Base-by-base conservation (phyloP, 2,113 vertebrate genomes). In the Labrus mixtus region DNA sequence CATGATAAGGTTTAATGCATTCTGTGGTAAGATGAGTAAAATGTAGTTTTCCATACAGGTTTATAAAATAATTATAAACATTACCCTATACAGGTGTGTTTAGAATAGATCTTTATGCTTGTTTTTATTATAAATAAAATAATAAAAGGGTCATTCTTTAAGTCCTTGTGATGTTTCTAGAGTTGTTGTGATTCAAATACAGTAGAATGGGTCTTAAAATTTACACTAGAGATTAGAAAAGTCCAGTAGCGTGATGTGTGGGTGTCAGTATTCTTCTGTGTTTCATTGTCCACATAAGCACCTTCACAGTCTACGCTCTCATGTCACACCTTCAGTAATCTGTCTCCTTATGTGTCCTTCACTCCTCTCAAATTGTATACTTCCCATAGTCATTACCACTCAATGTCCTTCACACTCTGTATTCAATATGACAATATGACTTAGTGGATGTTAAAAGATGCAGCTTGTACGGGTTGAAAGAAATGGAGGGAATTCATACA, bases 301-400 rank as follows among this genome's bases (percentile, higher is more conserved):
- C 82, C 83, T 56, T 73, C 78, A 89, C 68, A 66, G 78, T 84
- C 71, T 62, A 23, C 16, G 79, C 82, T 75, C 25, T 77, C 79
- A 86, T 48, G 53, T 68, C 74, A 83, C 70, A 87, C 73, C 62
- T 85, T 83, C 48, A 89, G 72, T 86, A 73, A 76, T 82, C 72
- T 88, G 83, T 92, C 85, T 87, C 79, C 79, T 85, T 85, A 50
- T 72, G 73, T 92, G 87, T 89, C 79, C 79, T 84, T 84, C 79
- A 84, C 50, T 87, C 60, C 70, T 84, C 29, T 76, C 74, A 79
- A 71, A 84, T 8, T n/a, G 75, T 76, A 43, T 76, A 76, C 65
- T 59, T 71, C 71, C 78, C 91, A 90, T 84, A 84, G 76, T 71
- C 87, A 90, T 86, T 53, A 66, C 74, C 87, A 87, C 84, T 83